Conservation (phyloP, 2,888 invertebrate genomes). For the Oscheius sp. region DNA sequence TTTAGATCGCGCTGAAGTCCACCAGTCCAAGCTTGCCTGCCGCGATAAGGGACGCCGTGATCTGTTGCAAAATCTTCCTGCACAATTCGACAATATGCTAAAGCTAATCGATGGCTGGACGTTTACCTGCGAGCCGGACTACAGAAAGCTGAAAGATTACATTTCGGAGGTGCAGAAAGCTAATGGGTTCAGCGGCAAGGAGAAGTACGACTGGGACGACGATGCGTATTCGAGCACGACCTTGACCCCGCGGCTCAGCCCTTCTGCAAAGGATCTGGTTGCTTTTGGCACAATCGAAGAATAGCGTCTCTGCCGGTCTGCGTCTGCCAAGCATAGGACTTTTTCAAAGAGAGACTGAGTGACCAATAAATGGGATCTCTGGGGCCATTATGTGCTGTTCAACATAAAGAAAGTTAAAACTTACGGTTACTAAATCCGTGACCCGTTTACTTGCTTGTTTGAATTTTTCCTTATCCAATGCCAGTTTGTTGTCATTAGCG, state of each 20-base stretch:
- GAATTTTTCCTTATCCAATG: constrained; percentile 57
- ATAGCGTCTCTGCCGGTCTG: neutral
- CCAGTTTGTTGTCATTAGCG: constrained; percentile 50
- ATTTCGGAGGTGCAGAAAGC: neutral
- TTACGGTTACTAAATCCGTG: constrained; percentile 64
- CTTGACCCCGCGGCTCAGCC: neutral
- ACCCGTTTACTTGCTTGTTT: constrained; percentile 81
- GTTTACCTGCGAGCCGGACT: constrained; percentile 24
- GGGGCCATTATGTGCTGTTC: neutral
- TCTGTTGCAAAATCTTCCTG: constrained; percentile 51
- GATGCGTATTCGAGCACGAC: constrained; percentile 31
- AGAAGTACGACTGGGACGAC: constrained; percentile 34
- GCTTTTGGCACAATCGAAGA: constrained; percentile 24
- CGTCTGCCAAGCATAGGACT: neutral
- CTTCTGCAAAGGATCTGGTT: constrained; percentile 17
- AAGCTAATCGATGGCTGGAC: constrained; percentile 51
- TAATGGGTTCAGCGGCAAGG: constrained; percentile 1
- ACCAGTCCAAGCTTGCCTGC: constrained; percentile 49
- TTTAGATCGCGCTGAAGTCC: constrained; percentile 54
- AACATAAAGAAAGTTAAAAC: neutral
- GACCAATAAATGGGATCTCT: neutral
- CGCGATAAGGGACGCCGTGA: constrained; percentile 46
- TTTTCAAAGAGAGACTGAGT: neutral
- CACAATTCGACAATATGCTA: constrained; percentile 57
- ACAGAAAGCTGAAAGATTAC: neutral